phyloP scores from a whole-genome alignment of 2,888 invertebrate species.

The Heliconius cydno region DNA sequence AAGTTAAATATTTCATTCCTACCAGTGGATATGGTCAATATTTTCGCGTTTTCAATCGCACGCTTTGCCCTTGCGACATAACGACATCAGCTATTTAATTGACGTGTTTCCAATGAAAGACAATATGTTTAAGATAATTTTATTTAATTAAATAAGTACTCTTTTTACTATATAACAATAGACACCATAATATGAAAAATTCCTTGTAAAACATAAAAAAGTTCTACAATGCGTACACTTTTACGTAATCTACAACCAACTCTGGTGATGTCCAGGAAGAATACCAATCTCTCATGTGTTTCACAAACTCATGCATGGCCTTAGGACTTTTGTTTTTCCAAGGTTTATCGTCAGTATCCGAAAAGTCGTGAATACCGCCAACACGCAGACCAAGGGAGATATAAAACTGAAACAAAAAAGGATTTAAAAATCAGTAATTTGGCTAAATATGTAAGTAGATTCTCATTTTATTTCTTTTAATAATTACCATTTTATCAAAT shows the following conservation, averaged over 20 bases:
- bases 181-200: background rate
- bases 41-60: no score
- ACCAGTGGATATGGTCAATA: no score
- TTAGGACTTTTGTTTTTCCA: constrained; percentile 88
- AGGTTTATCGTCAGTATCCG: constrained; percentile 86
- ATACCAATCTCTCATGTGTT: constrained; percentile 79
- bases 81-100: no score
- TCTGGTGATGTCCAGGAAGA: constrained; percentile 85
- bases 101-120: no score
- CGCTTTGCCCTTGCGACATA: no score
- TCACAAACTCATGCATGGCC: constrained; percentile 87
- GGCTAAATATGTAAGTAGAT: background rate
- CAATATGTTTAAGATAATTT: no score
- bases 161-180: background rate
- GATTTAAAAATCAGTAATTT: background rate
- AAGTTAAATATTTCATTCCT: no score
- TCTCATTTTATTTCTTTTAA: background rate
- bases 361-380: constrained; percentile 89
- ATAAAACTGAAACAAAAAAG: constrained; percentile 83
- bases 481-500: constrained; percentile 69
- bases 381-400: constrained; percentile 90
- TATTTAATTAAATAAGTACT: no score
- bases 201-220: no score
- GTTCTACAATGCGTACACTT: constrained; percentile 79
- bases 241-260: constrained; percentile 84